phyloP scores from a whole-genome alignment of 2,888 invertebrate genomes.

The Siphonodentalium dalli region DNA sequence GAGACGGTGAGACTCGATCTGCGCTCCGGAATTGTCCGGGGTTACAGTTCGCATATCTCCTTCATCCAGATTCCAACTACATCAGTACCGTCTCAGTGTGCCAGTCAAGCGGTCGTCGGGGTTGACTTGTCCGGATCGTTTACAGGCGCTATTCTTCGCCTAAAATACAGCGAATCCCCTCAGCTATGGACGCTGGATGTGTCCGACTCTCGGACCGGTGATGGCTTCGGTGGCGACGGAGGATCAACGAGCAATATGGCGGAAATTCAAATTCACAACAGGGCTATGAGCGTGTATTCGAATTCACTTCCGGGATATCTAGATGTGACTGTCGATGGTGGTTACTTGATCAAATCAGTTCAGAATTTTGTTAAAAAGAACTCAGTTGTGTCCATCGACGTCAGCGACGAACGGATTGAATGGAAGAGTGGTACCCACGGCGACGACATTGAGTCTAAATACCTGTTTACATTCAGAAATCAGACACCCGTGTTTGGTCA shows the following conservation, averaged over 20 bases:
- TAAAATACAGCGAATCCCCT: slow-evolving; percentile 54
- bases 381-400: slow-evolving; percentile 38
- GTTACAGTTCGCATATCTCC: slow-evolving; percentile 56
- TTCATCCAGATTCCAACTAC: slow-evolving; percentile 48
- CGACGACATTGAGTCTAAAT: slow-evolving; percentile 54
- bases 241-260: slow-evolving; percentile 56
- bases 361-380: slow-evolving; percentile 54
- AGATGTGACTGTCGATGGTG: slow-evolving; percentile 58
- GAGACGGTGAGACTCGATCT: no score
- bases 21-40: slow-evolving; percentile 49
- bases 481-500: slow-evolving; percentile 48
- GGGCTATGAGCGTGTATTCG: slow-evolving; percentile 59
- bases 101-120: slow-evolving; percentile 55
- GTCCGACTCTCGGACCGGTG: slow-evolving; percentile 54
- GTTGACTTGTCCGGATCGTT: slow-evolving; percentile 55
- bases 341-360: slow-evolving; percentile 51
- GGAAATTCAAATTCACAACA: slow-evolving; percentile 58
- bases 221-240: slow-evolving; percentile 57
- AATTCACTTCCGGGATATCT: slow-evolving; percentile 55
- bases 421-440: slow-evolving; percentile 44
- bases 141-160: slow-evolving; percentile 42
- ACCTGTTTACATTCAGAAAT: slow-evolving; percentile 51
- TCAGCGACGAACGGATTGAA: slow-evolving; percentile 53
- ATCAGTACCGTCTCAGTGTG: slow-evolving; percentile 32
- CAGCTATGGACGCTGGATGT: slow-evolving; percentile 59